Base-by-base conservation (phyloP, 64 coral and sea anemone species). In the Hydrozoanthus tunicans region DNA sequence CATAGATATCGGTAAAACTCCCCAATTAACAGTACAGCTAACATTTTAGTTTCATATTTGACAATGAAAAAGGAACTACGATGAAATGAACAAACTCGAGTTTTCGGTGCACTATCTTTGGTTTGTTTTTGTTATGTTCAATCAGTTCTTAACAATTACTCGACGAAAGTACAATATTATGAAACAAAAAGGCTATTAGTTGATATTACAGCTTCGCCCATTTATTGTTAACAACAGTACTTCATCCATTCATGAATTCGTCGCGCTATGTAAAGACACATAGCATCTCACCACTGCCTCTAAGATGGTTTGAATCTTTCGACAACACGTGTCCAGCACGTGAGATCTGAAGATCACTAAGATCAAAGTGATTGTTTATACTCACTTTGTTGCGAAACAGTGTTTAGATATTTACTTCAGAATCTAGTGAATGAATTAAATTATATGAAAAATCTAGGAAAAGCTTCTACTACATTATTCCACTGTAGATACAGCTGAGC, bases 191-290 rank as follows among this genome's bases (percentile, higher is more conserved):
- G 58, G 68, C 53, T 88, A 88, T 88, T 88, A 72, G 68, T 88
- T 71, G 84, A 88, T 88, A 88, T 88, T 3, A 70, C 56, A 60
- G 55, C 15, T 26, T 15, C 25, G 13, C 55, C 56, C 11, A 4
- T 10, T 2, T 54, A 59, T 86, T 74, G 56, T 88, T 43, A 88
- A 62, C 69, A 76, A 69, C 66, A 69, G 66, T 68, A 56, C 62
- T 81, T 85, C 52, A 85, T 88, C 68, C 53, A 70, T 75, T 88
- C 66, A 88, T 88, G 84, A 88, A 88, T 88, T 88, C 84, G 84
- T 88, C 84, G 11, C 84, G 84, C 84, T 88, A 32, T 75, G 84
- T 88, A 88, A 88, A 88, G 84, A 32, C 84, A 88, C 84, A 59
- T 56, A 72, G 6, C 23, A 59, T 73, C 74, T 73, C 53, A 74